Conservation (phyloP, 2,113 vertebrate genomes). For the Anarhynchus alexandrinus region DNA sequence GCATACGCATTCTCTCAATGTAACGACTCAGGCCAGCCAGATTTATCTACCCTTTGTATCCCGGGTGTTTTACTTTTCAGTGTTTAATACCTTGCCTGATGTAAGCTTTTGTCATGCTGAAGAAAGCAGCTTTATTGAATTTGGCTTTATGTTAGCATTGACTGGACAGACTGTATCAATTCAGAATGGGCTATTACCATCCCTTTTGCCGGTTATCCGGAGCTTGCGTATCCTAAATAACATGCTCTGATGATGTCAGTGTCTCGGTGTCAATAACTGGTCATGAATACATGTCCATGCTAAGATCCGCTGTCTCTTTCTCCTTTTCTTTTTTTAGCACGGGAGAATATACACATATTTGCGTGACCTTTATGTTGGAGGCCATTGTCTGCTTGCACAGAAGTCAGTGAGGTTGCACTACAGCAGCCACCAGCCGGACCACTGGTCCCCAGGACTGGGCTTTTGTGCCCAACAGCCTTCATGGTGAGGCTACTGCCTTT, state of each 20-base stretch:
- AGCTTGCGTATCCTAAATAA: not conserved
- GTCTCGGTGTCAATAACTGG: not conserved
- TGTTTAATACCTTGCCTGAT: not conserved
- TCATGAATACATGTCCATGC: not conserved
- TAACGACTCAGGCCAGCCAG: not conserved
- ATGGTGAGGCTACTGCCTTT: not conserved
- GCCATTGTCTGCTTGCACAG: not conserved
- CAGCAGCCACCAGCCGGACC: not conserved
- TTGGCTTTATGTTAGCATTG: slow-evolving; percentile 22
- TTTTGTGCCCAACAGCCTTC: not conserved
- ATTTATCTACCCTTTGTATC: not conserved
- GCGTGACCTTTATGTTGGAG: not conserved
- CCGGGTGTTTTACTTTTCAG: not conserved
- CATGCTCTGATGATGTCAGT: not conserved
- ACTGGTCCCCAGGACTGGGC: not conserved
- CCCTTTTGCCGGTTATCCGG: not conserved
- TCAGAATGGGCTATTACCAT: not conserved
- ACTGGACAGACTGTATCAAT: slow-evolving; percentile 12
- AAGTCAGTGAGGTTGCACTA: not conserved
- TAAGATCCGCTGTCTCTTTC: not conserved
- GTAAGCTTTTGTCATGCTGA: not conserved
- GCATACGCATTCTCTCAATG: not conserved
- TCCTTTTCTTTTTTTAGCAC: not conserved
- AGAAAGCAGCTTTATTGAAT: slow-evolving; percentile 34
- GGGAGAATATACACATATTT: not conserved